Conservation (phyloP, 1,140 invertebrate genomes). For the Penaeus vannamei region DNA sequence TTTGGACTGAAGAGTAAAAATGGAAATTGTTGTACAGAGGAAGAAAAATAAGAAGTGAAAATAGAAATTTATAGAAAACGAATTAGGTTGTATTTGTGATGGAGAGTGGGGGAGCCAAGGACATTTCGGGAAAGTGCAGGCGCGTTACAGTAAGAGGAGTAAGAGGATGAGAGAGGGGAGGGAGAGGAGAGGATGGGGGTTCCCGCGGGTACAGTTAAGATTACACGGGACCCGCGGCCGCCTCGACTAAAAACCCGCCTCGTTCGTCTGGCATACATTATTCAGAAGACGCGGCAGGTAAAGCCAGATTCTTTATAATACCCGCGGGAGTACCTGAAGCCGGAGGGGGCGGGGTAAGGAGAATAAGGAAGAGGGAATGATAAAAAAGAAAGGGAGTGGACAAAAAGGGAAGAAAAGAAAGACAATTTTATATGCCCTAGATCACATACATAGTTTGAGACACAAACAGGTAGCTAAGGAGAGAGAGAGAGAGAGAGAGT, state of each 20-base stretch:
- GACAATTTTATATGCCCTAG: no score
- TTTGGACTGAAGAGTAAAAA: no score
- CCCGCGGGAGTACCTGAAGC: conserved; percentile 46
- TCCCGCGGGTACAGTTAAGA: conserved; percentile 55
- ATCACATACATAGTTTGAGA: no score
- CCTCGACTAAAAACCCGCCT: conserved; percentile 56
- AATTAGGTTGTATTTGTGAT: no score
- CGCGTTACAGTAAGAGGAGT: conserved; percentile 2
- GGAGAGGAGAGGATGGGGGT: conserved; percentile 1
- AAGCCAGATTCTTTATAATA: conserved; percentile 61
- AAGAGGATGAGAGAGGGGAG: neutral
- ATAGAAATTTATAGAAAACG: no score
- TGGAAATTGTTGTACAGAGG: no score
- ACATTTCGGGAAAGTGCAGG: no score
- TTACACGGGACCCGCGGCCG: conserved; percentile 42
- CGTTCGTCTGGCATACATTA: conserved; percentile 59
- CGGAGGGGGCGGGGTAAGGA: conserved; percentile 4
- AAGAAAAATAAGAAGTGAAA: no score
- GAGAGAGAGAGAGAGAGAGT: neutral
- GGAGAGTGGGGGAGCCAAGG: no score
- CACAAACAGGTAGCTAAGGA: no score
- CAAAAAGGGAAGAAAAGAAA: neutral
- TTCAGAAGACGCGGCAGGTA: conserved; percentile 53
- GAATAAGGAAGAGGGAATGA: neutral
- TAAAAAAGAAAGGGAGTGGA: neutral